Evolutionary conservation across 2,888 invertebrate species (phyloP).

Genomic region (Ophioninae sp.): DNA sequence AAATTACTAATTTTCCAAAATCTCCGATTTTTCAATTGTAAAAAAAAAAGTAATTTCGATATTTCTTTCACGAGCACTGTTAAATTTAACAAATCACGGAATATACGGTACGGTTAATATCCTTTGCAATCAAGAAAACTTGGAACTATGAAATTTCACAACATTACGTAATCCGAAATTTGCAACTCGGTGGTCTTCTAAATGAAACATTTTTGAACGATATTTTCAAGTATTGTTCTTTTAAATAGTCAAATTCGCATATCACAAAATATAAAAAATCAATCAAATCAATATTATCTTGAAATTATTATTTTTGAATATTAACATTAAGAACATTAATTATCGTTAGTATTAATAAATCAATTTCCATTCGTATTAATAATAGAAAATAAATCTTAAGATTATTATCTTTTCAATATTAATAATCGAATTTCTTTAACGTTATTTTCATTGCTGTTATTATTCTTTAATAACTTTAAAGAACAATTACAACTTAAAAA

Average conservation of each 20-base stretch:
- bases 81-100: too few species aligned
- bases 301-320: too few species aligned
- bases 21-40: background rate
- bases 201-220: background rate
- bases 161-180: background rate
- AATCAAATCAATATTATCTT: too few species aligned
- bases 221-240: background rate
- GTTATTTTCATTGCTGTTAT: too few species aligned
- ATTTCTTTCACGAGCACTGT: background rate
- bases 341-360: too few species aligned
- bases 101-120: background rate
- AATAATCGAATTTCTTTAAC: too few species aligned
- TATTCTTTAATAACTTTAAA: background rate
- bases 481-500: background rate
- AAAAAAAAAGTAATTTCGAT: background rate
- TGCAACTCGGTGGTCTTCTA: too few species aligned
- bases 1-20: background rate
- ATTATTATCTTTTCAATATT: too few species aligned
- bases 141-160: background rate
- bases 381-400: too few species aligned
- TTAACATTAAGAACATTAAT: too few species aligned
- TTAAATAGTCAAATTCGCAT: too few species aligned
- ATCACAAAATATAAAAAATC: background rate
- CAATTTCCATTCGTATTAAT: too few species aligned
- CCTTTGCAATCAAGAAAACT: background rate